Conservation (phyloP, 2,888 invertebrate genomes). For the Scaptomyza polygonia region DNA sequence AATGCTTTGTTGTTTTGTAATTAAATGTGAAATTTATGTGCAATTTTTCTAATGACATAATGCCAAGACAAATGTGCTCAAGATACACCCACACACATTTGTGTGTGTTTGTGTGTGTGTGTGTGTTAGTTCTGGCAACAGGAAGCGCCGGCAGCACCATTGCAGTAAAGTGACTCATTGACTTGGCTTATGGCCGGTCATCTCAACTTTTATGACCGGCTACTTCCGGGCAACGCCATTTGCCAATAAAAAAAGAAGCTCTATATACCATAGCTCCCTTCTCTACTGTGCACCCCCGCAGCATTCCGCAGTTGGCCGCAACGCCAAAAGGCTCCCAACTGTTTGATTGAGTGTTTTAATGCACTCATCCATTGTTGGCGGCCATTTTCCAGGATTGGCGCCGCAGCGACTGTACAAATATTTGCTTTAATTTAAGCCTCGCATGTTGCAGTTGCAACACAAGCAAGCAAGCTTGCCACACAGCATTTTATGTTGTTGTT, state of each 20-base stretch:
- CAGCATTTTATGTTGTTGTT: conserved; percentile 27
- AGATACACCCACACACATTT: conserved; percentile 10
- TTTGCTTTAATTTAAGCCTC: conserved; percentile 76
- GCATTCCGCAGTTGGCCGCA: conserved; percentile 41
- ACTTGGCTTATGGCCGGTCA: conserved; percentile 72
- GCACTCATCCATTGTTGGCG: conserved; percentile 70
- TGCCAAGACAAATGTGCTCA: conserved; percentile 65
- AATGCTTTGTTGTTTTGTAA: conserved; percentile 60
- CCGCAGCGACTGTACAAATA: conserved; percentile 73
- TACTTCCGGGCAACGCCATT: conserved; percentile 77
- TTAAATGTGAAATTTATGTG: conserved; percentile 78
- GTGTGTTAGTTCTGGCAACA: conserved; percentile 2
- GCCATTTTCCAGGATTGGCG: conserved; percentile 61
- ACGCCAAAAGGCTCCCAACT: conserved; percentile 62
- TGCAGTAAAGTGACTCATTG: conserved; percentile 77
- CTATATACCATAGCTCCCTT: no score
- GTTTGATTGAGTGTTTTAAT: conserved; percentile 76
- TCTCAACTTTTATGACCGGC: conserved; percentile 80
- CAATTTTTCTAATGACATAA: conserved; percentile 73
- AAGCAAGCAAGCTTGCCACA: conserved; percentile 18
- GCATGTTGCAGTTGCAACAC: conserved; percentile 64
- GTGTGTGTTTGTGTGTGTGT: background rate
- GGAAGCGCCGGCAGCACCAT: conserved; percentile 51
- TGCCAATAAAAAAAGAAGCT: no score
- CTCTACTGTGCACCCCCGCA: conserved; percentile 54